Conservation (phyloP, 2,113 vertebrate species). For the Columba janthina region DNA sequence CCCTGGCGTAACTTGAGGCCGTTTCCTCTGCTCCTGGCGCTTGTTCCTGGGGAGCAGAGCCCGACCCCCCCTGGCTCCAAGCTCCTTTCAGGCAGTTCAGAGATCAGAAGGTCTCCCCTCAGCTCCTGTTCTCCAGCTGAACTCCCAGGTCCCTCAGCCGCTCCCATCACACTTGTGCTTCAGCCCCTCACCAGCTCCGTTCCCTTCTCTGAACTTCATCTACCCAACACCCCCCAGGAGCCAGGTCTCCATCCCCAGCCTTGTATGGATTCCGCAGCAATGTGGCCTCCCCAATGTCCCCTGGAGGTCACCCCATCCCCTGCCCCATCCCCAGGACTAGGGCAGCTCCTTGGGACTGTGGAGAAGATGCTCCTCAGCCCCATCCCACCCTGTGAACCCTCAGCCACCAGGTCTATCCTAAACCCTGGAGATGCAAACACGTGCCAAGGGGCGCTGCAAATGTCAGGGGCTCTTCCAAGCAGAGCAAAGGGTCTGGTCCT, state of each 20-base stretch:
- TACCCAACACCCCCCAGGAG: neutral
- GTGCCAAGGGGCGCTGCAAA: rapidly evolving
- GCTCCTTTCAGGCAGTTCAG: too few relatives aligned
- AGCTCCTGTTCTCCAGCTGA: too few relatives aligned
- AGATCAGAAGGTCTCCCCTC: too few relatives aligned
- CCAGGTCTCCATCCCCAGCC: neutral
- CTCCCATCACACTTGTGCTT: too few relatives aligned
- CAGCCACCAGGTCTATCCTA: neutral
- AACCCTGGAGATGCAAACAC: neutral
- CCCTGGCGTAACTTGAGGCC: too few relatives aligned
- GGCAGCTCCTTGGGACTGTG: neutral
- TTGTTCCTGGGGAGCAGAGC: too few relatives aligned
- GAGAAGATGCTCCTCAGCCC: neutral
- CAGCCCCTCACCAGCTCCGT: too few relatives aligned
- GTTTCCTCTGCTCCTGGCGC: too few relatives aligned
- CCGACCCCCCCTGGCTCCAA: too few relatives aligned
- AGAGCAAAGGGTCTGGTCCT: rapidly evolving
- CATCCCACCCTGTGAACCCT: rapidly evolving
- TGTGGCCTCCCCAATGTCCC: rapidly evolving
- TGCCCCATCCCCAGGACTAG: rapidly evolving
- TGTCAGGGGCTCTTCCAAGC: rapidly evolving
- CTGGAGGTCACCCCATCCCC: rapidly evolving
- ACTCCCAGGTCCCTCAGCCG: too few relatives aligned
- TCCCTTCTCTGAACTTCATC: too few relatives aligned
- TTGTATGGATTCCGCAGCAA: neutral